Percentiles rank a stretch among this genome's conserved stretches.
Conservation (phyloP, 2,888 invertebrate species). For the Phragmatobia fuliginosa region DNA sequence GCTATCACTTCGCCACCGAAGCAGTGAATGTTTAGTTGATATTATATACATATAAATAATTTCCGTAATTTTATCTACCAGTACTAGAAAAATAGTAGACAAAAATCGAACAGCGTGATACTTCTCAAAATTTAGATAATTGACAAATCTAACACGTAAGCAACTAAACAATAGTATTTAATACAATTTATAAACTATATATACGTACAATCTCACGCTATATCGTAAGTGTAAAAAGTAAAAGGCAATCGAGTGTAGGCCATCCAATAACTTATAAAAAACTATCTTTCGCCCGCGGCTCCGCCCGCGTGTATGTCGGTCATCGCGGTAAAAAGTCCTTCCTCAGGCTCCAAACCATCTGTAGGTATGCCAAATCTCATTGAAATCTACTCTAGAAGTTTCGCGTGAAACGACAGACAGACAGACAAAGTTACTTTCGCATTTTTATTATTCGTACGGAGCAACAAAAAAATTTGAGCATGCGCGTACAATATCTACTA, state of each 20-base stretch:
- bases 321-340: too few species aligned
- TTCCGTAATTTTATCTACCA: not conserved
- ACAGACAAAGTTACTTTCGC: too few species aligned
- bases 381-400: too few species aligned
- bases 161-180: slow-evolving; percentile 9
- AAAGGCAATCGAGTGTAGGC: slow-evolving; percentile 43
- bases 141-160: not conserved
- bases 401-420: too few species aligned
- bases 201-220: slow-evolving; percentile 8
- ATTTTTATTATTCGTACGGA: too few species aligned
- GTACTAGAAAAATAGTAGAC: not conserved
- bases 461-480: slow-evolving; percentile 13
- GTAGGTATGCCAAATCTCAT: too few species aligned
- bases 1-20: too few species aligned
- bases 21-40: too few species aligned
- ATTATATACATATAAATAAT: too few species aligned
- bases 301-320: too few species aligned
- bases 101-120: not conserved
- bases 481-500: not conserved
- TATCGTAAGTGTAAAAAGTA: slow-evolving; percentile 42
- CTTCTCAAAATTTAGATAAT: not conserved
- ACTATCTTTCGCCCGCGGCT: too few species aligned
- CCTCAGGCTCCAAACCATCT: too few species aligned
- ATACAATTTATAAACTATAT: not conserved
- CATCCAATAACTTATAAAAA: slow-evolving; percentile 38